Evolutionary conservation across 2,113 vertebrate genomes (phyloP).

Genomic region (Notiomystis cincta): DNA sequence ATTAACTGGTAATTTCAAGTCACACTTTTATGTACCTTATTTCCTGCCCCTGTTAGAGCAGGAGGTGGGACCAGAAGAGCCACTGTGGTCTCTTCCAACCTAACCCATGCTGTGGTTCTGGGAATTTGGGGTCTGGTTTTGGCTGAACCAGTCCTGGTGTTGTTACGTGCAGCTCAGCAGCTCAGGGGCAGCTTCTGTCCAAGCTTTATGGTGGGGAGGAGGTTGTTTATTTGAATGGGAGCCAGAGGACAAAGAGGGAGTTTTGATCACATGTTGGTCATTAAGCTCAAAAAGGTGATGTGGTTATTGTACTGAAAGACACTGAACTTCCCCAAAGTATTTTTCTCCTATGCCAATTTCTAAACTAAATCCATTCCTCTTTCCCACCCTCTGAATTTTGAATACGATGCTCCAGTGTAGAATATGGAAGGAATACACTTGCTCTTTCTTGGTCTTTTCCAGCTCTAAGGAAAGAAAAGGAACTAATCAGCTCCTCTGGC

Average conservation of each 20-base stretch:
- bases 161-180: not conserved
- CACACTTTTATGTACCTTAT: not conserved
- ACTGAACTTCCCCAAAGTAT: not conserved
- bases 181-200: not conserved
- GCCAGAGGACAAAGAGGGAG: not conserved
- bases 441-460: not conserved
- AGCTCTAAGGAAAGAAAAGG: not conserved
- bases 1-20: not conserved
- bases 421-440: not conserved
- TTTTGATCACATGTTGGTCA: not conserved
- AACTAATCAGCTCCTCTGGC: not conserved
- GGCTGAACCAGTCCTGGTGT: not conserved
- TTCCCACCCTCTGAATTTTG: not conserved
- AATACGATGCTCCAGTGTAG: not conserved
- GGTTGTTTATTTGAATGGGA: not conserved
- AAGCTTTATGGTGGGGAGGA: not conserved
- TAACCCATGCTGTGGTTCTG: not conserved
- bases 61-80: not conserved
- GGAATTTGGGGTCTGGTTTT: not conserved
- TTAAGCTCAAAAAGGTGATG: not conserved
- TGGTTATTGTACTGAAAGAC: not conserved
- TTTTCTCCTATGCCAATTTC: not conserved
- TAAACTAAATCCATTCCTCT: not conserved
- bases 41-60: not conserved
- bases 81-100: not conserved